phyloP scores from a whole-genome alignment of 2,113 vertebrate genomes.

The Pungitius pungitius region DNA sequence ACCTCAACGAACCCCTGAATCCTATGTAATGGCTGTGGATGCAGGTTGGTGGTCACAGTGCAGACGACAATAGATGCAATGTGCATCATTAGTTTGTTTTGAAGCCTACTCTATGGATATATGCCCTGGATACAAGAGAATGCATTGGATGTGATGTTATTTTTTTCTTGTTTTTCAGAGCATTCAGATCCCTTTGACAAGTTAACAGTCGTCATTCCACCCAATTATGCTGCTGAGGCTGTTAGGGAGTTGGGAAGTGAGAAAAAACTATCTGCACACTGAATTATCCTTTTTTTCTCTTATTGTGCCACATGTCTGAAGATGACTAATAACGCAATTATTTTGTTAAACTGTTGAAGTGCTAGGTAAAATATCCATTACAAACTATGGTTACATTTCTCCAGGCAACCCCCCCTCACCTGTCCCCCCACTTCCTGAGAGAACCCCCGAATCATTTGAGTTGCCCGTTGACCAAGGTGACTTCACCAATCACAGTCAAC shows the following conservation, averaged over 20 bases:
- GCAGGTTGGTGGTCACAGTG: slow-evolving; percentile 64
- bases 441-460: slow-evolving; percentile 92
- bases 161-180: slow-evolving; percentile 31
- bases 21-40: slow-evolving; percentile 83
- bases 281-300: neutral
- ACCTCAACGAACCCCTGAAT: slow-evolving; percentile 92
- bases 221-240: slow-evolving; percentile 45
- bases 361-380: neutral
- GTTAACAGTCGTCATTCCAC: slow-evolving; percentile 59
- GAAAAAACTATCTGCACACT: neutral
- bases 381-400: neutral
- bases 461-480: slow-evolving; percentile 82
- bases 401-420: slow-evolving; percentile 70
- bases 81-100: neutral
- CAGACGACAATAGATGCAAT: neutral
- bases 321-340: neutral
- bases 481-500: neutral
- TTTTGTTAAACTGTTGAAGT: neutral
- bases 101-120: neutral
- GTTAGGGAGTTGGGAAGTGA: slow-evolving; percentile 49
- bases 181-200: slow-evolving; percentile 8
- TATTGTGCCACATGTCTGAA: neutral
- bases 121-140: neutral
- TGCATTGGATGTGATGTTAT: neutral
- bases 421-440: slow-evolving; percentile 88